These are phyloP conservation scores for Taeniopygia guttata DNA, from an alignment of 2,797 vertebrate species.

Conservation along the genomic window DNA sequence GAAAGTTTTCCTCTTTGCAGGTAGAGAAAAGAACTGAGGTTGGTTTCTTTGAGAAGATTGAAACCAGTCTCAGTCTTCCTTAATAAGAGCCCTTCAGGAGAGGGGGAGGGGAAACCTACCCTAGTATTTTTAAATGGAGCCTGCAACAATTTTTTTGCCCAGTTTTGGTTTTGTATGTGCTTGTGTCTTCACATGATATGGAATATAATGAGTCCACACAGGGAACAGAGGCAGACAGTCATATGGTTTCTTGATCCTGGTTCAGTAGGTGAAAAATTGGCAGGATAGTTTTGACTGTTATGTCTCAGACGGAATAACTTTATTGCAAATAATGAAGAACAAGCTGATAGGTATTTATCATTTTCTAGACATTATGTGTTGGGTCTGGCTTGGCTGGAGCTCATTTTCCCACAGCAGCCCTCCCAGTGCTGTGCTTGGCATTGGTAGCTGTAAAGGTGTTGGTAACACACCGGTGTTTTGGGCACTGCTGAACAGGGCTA, in stretches of 20 bases:
- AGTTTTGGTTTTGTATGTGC: background rate
- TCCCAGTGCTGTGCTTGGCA: background rate
- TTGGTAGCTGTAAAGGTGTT: too few species aligned
- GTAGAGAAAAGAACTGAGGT: background rate
- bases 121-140: background rate
- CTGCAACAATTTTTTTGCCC: background rate
- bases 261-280: background rate
- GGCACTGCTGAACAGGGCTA: background rate
- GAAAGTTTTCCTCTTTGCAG: background rate
- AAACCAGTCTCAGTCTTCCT: background rate
- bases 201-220: background rate
- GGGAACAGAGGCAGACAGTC: background rate
- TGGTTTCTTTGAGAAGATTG: background rate
- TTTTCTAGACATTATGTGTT: background rate
- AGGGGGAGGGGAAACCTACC: rapidly evolving
- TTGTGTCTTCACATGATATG: rapidly evolving
- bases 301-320: background rate
- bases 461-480: too few species aligned
- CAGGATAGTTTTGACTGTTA: background rate
- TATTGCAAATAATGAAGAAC: background rate
- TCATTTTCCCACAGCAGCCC: background rate
- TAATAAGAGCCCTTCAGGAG: background rate
- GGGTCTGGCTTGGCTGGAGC: background rate
- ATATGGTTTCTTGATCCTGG: background rate
- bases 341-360: background rate